Evolutionary conservation across 2,888 invertebrate species (phyloP).

Genomic region (Folsomia manolachei): DNA sequence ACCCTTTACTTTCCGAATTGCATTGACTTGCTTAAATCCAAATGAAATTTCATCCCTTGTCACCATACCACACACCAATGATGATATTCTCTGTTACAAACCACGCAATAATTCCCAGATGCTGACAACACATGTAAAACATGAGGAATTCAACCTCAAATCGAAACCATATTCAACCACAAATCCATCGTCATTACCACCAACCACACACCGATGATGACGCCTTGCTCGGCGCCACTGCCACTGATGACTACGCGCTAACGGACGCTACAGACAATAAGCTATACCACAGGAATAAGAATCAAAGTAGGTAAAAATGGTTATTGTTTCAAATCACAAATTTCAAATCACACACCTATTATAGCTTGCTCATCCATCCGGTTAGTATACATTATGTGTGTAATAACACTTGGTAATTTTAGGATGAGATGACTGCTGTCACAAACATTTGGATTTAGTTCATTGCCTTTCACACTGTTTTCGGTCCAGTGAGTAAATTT

Average conservation of each 20-base stretch:
- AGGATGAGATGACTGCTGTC: not conserved
- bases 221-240: not conserved
- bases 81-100: too few relatives aligned
- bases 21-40: slow-evolving; percentile 19
- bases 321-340: not conserved
- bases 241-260: not conserved
- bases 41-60: slow-evolving; percentile 48
- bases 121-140: slow-evolving; percentile 22
- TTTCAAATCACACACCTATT: not conserved
- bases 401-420: too few relatives aligned
- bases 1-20: not conserved
- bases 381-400: too few relatives aligned
- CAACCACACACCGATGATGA: not conserved
- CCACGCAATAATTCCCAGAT: slow-evolving; percentile 37
- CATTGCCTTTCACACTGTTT: not conserved
- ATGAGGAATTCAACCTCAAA: slow-evolving; percentile 12
- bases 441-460: slow-evolving; percentile 2
- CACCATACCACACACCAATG: slow-evolving; percentile 22
- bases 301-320: not conserved
- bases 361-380: not conserved
- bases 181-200: slow-evolving; percentile 1
- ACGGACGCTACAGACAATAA: too few relatives aligned
- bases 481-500: not conserved
- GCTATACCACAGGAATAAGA: too few relatives aligned
- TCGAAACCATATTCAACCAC: slow-evolving; percentile 13